Evolutionary conservation across 1,140 invertebrate species (phyloP), one percentile per base, ranked within the genome.

Genomic region (Nasonia vitripennis): DNA sequence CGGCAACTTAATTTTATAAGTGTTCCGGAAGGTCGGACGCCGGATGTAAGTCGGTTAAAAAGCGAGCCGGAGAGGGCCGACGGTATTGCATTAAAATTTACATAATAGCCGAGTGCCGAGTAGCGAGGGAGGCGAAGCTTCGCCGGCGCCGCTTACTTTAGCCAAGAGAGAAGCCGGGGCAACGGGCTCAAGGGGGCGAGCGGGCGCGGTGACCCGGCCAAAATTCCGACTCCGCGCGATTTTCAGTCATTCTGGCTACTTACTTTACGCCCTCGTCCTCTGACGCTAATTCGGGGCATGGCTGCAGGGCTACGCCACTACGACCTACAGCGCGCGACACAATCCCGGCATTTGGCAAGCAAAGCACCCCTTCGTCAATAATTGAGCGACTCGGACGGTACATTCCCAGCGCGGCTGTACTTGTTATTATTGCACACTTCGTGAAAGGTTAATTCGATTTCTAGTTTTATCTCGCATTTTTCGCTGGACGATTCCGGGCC

Each of bases 11-110:
- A 89, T 90, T 90, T 89, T 88, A 84, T 89, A 89, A 90, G 86
- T 86, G 85, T 88, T 87, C 62, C 67, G 83, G 77, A 84, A 81
- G 83, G 78, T 77, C 78, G 86, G 86, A 87, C 73, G 74, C 85
- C 86, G 87, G 85, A 88, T 89, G 88, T 87, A 87, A 89, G 89
- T 85, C 78, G 85, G 87, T 89, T 88, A 87, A 84, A 82, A 78
- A 62, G 85, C 81, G 81, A 88, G 84, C 10, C 9, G 67, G n/a
- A 68, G 23, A 5, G 67, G 23, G 20, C 5, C 4, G 86, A 84
- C 79, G 82, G 87, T 87, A 88, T 90, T 89, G 86, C 87, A 87
- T 90, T 89, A 88, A 89, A 90, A 90, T 89, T 89, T 90, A 88
- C 89, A 90, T 90, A 90, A 89, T 89, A 87, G 86, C 86, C 79